Conservation (phyloP, 2,888 invertebrate species). For the Notodonta ziczac region DNA sequence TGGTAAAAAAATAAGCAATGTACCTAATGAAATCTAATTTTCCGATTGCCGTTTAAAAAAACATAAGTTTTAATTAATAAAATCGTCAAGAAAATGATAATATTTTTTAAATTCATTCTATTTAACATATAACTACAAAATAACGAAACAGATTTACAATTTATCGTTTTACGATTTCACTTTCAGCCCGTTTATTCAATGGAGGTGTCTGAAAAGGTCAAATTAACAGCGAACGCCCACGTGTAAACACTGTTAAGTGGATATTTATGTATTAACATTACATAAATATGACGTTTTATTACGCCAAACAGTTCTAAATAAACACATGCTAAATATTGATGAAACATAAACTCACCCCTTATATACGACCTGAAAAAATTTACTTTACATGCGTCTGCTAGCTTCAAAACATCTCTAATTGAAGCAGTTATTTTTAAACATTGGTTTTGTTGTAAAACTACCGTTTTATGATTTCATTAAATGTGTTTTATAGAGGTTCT, state of each 20-base stretch:
- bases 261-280: constrained; percentile 22
- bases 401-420: constrained; percentile 9
- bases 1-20: too few species aligned
- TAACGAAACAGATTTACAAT: too few species aligned
- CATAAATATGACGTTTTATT: constrained; percentile 29
- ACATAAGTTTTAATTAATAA: too few species aligned
- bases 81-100: too few species aligned
- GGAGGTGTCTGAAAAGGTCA: constrained; percentile 19
- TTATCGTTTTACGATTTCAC: background rate
- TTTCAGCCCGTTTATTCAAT: constrained; percentile 4
- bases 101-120: too few species aligned
- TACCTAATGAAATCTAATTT: too few species aligned
- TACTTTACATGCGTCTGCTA: constrained; percentile 10
- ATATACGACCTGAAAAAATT: constrained; percentile 12
- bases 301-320: constrained; percentile 16
- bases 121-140: too few species aligned
- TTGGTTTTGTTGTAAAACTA: constrained; percentile 31
- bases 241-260: constrained; percentile 9
- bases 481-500: constrained; percentile 34
- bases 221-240: constrained; percentile 18
- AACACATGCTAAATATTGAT: constrained; percentile 27
- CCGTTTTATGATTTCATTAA: constrained; percentile 36
- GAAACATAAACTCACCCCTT: constrained; percentile 16
- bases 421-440: constrained; percentile 24
- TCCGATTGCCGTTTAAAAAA: too few species aligned